Evolutionary conservation across 2,888 invertebrate species (phyloP).

Genomic region (Strigamia transsilvanica): DNA sequence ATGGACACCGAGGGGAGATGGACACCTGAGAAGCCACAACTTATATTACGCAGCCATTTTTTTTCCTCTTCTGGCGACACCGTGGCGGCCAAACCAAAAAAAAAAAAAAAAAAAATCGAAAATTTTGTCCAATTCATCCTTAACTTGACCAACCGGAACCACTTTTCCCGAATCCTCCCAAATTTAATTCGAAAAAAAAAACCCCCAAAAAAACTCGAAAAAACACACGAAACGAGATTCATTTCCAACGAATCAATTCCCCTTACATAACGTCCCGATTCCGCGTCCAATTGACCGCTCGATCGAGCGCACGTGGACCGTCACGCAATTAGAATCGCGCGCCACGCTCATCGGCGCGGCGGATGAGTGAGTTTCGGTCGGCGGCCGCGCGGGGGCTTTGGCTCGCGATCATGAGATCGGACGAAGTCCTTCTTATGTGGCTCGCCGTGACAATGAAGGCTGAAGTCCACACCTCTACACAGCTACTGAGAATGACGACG

Average conservation of each 20-base stretch:
- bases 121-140: background rate
- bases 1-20: background rate
- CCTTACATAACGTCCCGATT: too few relatives aligned
- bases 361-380: background rate
- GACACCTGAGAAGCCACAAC: slow-evolving; percentile 38
- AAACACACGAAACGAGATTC: too few relatives aligned
- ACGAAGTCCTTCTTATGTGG: slow-evolving; percentile 40
- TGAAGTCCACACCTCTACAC: slow-evolving; percentile 39
- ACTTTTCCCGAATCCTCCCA: too few relatives aligned
- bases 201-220: too few relatives aligned
- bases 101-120: background rate
- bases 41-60: slow-evolving; percentile 2
- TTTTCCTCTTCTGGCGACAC: slow-evolving; percentile 13
- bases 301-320: too few relatives aligned
- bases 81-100: background rate
- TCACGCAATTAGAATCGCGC: slow-evolving; percentile 22
- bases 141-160: too few relatives aligned
- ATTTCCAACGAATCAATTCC: too few relatives aligned
- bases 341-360: too few relatives aligned
- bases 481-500: slow-evolving; percentile 41
- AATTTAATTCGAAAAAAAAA: too few relatives aligned
- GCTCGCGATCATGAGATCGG: slow-evolving; percentile 42
- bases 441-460: slow-evolving; percentile 47
- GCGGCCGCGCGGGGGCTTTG: slow-evolving; percentile 6
- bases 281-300: too few relatives aligned